A percentile compares a stretch with the other conserved stretches of the same genome.
phyloP scores from a whole-genome alignment of 1,140 invertebrate species.

The Oncopodura yosiiana region DNA sequence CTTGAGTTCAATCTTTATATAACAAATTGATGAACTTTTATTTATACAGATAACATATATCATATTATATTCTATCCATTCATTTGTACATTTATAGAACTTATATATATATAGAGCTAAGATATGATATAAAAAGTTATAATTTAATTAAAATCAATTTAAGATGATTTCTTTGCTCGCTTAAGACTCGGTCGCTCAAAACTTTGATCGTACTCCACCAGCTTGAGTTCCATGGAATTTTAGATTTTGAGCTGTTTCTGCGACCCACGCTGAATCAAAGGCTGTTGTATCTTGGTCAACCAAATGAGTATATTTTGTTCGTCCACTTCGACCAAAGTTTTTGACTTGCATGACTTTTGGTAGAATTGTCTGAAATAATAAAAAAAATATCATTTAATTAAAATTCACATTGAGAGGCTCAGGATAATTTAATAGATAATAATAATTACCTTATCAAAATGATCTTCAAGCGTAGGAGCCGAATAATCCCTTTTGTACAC shows the following conservation, averaged over 20 bases:
- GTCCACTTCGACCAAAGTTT: slow-evolving; percentile 95
- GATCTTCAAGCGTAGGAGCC: slow-evolving; percentile 93
- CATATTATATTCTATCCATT: too few relatives aligned
- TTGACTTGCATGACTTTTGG: slow-evolving; percentile 99
- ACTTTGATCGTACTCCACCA: slow-evolving; percentile 88
- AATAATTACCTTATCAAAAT: slow-evolving; percentile 99
- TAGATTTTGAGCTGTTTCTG: slow-evolving; percentile 74
- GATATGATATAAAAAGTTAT: background rate
- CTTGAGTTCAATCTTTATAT: too few relatives aligned
- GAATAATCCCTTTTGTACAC: slow-evolving; percentile 93
- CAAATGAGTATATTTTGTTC: slow-evolving; percentile 98
- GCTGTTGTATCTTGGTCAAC: slow-evolving; percentile 98
- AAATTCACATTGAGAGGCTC: too few relatives aligned
- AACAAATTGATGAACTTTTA: too few relatives aligned
- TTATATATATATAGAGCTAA: background rate
- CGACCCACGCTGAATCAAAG: slow-evolving; percentile 93
- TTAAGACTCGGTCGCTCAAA: slow-evolving; percentile 73
- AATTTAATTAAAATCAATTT: background rate
- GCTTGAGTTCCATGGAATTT: slow-evolving; percentile 83
- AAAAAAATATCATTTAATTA: too few relatives aligned
- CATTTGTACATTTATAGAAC: background rate
- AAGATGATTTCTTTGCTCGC: slow-evolving; percentile 36
- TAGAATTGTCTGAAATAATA: slow-evolving; percentile 84
- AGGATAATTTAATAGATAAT: too few relatives aligned
- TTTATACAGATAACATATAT: too few relatives aligned